These are phyloP conservation scores for Drosophila sordidula DNA, from an alignment of 2,888 invertebrate species.

Conservation along the genomic window DNA sequence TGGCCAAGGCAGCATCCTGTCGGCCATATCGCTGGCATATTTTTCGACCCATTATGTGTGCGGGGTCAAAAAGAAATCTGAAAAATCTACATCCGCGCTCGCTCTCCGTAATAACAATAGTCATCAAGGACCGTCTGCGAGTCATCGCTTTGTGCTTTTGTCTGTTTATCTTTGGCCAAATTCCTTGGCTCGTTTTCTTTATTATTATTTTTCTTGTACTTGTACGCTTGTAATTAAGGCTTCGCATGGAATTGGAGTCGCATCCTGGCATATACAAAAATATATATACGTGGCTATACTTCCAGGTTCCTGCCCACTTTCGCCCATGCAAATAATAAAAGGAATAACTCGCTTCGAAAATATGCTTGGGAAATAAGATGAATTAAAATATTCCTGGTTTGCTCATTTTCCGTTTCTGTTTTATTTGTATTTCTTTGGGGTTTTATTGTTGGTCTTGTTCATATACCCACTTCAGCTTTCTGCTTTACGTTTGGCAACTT, in stretches of 20 bases:
- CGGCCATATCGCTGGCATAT: slow-evolving; percentile 61
- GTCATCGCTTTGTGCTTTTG: slow-evolving; percentile 58
- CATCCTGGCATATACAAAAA: slow-evolving; percentile 12
- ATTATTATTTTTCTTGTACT: slow-evolving; percentile 62
- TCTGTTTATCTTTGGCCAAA: slow-evolving; percentile 76
- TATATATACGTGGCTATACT: background rate
- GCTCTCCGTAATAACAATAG: slow-evolving; percentile 60
- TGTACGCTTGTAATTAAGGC: slow-evolving; percentile 71
- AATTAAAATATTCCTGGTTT: slow-evolving; percentile 46
- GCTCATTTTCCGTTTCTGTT: slow-evolving; percentile 5
- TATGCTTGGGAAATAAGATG: slow-evolving; percentile 44
- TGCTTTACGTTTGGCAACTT: slow-evolving; percentile 20
- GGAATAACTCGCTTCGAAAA: slow-evolving; percentile 55
- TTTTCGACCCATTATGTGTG: slow-evolving; percentile 47
- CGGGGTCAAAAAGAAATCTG: slow-evolving; percentile 39
- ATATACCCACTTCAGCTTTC: slow-evolving; percentile 15
- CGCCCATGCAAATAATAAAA: slow-evolving; percentile 50
- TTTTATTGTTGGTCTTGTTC: slow-evolving; percentile 4
- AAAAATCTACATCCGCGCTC: slow-evolving; percentile 61
- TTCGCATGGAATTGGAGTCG: slow-evolving; percentile 28
- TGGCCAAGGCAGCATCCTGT: slow-evolving; percentile 41
- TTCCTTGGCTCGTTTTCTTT: slow-evolving; percentile 60
- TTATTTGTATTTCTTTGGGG: slow-evolving; percentile 4
- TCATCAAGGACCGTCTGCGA: slow-evolving; percentile 31
- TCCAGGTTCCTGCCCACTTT: slow-evolving; percentile 24